Evolutionary conservation across 2,113 vertebrate species (phyloP), one percentile per base, ranked within the genome.

Genomic region (Sander vitreus): DNA sequence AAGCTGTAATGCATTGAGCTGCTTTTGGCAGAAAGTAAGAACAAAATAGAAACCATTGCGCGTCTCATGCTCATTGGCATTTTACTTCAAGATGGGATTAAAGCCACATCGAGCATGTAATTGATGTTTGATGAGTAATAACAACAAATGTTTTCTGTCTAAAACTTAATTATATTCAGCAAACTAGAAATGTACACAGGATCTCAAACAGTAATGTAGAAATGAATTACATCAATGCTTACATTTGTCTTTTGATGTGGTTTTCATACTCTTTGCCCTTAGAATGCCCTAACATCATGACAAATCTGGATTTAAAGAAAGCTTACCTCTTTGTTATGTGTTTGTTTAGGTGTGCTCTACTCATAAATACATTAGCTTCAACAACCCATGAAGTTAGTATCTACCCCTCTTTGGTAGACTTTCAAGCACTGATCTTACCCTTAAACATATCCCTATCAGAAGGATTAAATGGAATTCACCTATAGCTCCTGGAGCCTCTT

Each of bases 1-100:
- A 64, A 76, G 43, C 71, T 78, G 64, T 87, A 23, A 15, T 57
- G 36, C 30, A n/a, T 2, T 78, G 53, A 71, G 62, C 53, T 71
- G 53, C 36, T 76, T 82, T 75, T 83, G 72, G 73, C 79, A 36
- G 13, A 51, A 16, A 45, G 18, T 0, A 30, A 21, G 51, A 45
- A 59, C 48, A 19, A 19, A 21, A 59, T 8, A 50, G 69, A 55
- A 9, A 7, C 36, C 1, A 11, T 5, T 14, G 51, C 12, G 30
- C 47, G 54, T 62, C 45, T 68, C 13, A 51, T 36, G 19, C 39
- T n/a, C 21, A 25, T n/a, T 67, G 14, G 33, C 11, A 19, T 43
- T 77, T 62, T 39, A 53, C 23, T 66, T 47, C 2, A 18, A 45
- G 14, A 51, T n/a, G 2, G 23, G 23, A 68, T 51, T 62, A 64